A percentile compares a stretch with the other conserved stretches of the same genome.
Evolutionary conservation across 1,140 invertebrate species (phyloP).

Genomic region (Bombus pyrosoma): DNA sequence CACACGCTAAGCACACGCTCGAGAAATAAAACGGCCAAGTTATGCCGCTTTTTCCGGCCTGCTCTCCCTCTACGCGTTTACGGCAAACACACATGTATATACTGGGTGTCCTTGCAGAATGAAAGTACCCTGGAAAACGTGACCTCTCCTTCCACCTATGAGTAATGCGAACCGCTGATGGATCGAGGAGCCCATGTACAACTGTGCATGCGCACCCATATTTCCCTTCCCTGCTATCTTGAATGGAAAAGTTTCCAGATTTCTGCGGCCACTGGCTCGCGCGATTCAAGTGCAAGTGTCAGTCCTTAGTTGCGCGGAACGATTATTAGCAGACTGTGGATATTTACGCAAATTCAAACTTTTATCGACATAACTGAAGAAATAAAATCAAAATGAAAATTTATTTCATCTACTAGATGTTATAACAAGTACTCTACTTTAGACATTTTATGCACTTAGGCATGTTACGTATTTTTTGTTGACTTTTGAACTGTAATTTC

Average conservation of each 20-base stretch:
- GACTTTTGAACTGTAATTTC: no score
- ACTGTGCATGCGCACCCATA: not conserved
- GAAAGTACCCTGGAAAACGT: conserved; percentile 81
- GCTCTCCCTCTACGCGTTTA: conserved; percentile 45
- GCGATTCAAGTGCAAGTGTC: not conserved
- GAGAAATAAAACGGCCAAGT: conserved; percentile 63
- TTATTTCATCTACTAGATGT: no score
- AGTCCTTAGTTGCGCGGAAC: not conserved
- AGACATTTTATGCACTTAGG: no score
- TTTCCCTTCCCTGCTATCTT: conserved; percentile 2
- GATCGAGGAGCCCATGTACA: not conserved
- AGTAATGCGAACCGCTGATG: conserved; percentile 42
- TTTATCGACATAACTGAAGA: no score
- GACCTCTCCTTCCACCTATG: conserved; percentile 74
- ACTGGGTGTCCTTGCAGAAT: conserved; percentile 81
- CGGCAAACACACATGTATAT: conserved; percentile 32
- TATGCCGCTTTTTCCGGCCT: conserved; percentile 69
- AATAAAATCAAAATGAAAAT: no score
- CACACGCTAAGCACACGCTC: conserved; percentile 22
- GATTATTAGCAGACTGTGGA: no score
- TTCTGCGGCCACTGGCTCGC: not conserved
- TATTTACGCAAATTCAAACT: no score
- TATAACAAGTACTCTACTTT: no score
- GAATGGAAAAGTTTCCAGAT: conserved; percentile 12
- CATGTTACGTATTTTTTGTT: no score